A percentile compares a stretch with the other conserved stretches of the same genome.
Evolutionary conservation across 2,797 vertebrate genomes (phyloP).

Genomic region (Paguma larvata): DNA sequence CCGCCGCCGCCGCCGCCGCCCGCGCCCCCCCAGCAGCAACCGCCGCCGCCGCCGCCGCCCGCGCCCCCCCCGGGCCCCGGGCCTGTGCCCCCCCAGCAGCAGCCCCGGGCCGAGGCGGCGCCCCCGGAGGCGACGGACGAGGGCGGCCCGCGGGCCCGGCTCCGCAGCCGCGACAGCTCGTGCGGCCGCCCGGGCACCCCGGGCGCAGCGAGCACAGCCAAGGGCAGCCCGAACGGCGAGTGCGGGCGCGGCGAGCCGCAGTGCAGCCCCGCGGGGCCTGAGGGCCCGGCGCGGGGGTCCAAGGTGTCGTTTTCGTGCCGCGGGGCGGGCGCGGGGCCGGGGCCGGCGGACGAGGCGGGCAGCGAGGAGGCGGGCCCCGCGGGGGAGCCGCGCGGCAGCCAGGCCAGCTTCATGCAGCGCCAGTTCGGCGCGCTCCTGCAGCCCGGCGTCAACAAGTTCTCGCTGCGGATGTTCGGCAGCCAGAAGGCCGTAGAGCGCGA

Average conservation of each 20-base stretch:
- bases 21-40: conserved; percentile 83
- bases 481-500: conserved; percentile 98
- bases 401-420: conserved; percentile 97
- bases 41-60: conserved; percentile 78
- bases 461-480: conserved; percentile 99
- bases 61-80: conserved; percentile 80
- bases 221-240: conserved; percentile 93
- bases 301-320: conserved; percentile 91
- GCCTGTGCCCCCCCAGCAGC: conserved; percentile 73
- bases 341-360: conserved; percentile 85
- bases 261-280: conserved; percentile 88
- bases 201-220: conserved; percentile 84
- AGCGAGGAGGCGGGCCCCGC: conserved; percentile 91
- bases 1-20: conserved; percentile 80
- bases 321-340: conserved; percentile 90
- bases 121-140: conserved; percentile 81
- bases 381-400: conserved; percentile 91
- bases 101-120: conserved; percentile 75
- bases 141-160: conserved; percentile 87
- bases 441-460: conserved; percentile 99
- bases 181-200: conserved; percentile 83
- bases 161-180: conserved; percentile 88
- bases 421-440: conserved; percentile 98
- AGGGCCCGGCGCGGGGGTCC: conserved; percentile 84
- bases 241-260: conserved; percentile 91